These are phyloP conservation scores for Teleogryllus occipitalis DNA, from an alignment of 1,140 invertebrate species.

Conservation along the genomic window DNA sequence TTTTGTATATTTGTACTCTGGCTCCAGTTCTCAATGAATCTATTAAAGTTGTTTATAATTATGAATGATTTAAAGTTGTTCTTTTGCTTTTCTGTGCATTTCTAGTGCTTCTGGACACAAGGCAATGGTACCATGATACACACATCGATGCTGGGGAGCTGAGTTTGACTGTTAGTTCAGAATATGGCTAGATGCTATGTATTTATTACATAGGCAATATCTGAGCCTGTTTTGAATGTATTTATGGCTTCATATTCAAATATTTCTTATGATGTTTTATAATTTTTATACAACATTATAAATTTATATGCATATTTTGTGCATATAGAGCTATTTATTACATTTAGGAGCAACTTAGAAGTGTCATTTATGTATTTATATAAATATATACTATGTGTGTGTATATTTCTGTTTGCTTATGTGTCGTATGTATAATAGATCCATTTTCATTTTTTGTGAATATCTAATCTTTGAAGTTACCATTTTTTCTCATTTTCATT, in stretches of 20 bases:
- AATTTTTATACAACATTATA: no score
- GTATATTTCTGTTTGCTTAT: background rate
- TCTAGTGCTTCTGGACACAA: constrained; percentile 76
- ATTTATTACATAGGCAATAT: background rate
- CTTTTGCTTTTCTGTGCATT: constrained; percentile 27
- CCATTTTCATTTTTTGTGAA: background rate
- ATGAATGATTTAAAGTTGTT: constrained; percentile 17
- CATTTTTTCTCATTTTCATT: background rate
- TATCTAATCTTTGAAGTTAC: background rate
- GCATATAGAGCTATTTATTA: no score
- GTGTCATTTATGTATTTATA: background rate
- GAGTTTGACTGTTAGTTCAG: constrained; percentile 84
- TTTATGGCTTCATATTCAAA: background rate
- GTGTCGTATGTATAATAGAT: background rate
- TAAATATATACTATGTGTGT: background rate
- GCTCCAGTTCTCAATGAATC: background rate
- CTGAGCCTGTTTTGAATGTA: background rate
- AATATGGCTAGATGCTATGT: constrained; percentile 61
- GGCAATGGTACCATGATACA: constrained; percentile 89
- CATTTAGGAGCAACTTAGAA: background rate
- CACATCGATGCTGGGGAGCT: constrained; percentile 72
- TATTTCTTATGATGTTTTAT: background rate
- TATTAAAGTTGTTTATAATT: background rate
- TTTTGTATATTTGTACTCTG: no score
- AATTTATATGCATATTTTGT: no score